phyloP scores from a whole-genome alignment of 2,113 vertebrate genomes.

The Platysteira castanea region DNA sequence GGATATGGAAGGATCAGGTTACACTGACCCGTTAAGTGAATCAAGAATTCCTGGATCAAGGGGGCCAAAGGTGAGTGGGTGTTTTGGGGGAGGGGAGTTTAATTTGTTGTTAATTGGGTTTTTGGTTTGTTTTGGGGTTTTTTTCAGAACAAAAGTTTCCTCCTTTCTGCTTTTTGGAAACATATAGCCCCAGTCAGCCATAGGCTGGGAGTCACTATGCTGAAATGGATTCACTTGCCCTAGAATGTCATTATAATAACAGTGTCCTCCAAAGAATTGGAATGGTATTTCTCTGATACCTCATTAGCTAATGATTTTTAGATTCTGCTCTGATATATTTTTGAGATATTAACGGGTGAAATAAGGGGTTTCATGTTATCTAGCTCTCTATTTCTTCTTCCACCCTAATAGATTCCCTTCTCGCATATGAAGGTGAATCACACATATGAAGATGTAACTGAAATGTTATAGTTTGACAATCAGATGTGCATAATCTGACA shows the following conservation, averaged over 20 bases:
- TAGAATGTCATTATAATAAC: neutral
- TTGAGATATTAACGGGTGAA: neutral
- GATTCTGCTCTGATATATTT: neutral
- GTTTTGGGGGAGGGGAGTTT: neutral
- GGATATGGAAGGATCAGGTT: slow-evolving; percentile 89
- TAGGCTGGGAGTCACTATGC: neutral
- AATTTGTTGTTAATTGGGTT: neutral
- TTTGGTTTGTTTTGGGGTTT: neutral
- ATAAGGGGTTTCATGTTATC: neutral
- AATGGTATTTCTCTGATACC: neutral
- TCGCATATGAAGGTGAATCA: neutral
- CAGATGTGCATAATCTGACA: neutral
- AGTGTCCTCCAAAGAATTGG: neutral
- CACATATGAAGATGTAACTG: neutral
- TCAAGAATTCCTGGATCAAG: slow-evolving; percentile 15
- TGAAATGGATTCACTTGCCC: neutral
- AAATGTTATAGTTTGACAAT: neutral
- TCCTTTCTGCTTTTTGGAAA: neutral
- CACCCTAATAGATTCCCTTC: neutral
- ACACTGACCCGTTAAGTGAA: slow-evolving; percentile 25
- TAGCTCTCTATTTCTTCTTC: neutral
- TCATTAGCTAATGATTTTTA: neutral
- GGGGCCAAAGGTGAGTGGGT: slow-evolving; percentile 69
- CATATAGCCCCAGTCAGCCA: neutral
- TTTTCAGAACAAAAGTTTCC: neutral